Conservation (phyloP, 2,888 invertebrate genomes). For the Epinotia nisella region DNA sequence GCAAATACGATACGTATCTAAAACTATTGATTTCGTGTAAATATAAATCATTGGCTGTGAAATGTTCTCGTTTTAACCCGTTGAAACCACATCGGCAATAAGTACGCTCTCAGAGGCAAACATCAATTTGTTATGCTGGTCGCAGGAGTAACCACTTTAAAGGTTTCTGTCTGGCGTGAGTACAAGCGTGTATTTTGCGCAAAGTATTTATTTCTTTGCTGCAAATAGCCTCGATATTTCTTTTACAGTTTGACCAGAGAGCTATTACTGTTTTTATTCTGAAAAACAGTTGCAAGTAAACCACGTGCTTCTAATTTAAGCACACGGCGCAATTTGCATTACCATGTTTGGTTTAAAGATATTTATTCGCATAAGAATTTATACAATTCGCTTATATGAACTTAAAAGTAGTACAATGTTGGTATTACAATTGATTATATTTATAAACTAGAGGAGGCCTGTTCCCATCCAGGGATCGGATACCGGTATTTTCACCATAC, state of each 20-base stretch:
- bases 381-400: no score
- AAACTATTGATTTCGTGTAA: constrained; percentile 20
- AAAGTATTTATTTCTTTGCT: constrained; percentile 15
- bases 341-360: no score
- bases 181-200: constrained; percentile 27
- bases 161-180: constrained; percentile 39
- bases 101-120: constrained; percentile 29
- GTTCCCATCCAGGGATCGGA: no score
- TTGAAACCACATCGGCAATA: constrained; percentile 22
- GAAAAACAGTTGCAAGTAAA: background rate
- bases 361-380: no score
- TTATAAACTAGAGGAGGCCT: no score
- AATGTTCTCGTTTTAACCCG: constrained; percentile 17
- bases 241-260: constrained; percentile 7
- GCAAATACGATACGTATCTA: background rate
- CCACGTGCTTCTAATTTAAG: background rate
- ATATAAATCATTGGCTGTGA: constrained; percentile 25
- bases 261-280: background rate
- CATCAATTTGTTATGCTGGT: constrained; percentile 43
- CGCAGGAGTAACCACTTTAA: constrained; percentile 39
- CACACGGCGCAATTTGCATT: background rate
- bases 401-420: background rate
- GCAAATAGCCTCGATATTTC: background rate
- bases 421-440: no score
- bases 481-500: no score